Evolutionary conservation across 2,113 vertebrate species (phyloP), one percentile per base, ranked within the genome.

Genomic region (Scomber japonicus): DNA sequence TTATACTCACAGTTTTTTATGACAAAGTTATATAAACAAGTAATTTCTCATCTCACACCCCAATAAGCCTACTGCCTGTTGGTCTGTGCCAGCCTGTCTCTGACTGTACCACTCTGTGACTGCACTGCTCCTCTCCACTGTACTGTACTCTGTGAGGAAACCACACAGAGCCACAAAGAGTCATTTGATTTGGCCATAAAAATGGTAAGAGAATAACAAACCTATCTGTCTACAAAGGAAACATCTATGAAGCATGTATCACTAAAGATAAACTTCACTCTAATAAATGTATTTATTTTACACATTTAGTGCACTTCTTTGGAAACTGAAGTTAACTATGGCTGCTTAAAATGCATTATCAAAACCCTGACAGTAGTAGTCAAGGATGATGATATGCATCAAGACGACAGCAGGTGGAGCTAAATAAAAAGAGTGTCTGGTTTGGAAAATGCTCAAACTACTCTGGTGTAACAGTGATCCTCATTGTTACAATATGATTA

Each of bases 341-440:
- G 48, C 30, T 13, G 6, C n/a, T 15, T 35, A 7, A 21, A 13
- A 62, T 35, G 16, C 44, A 6, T 61, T 75, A 27, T 48, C 14
- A 21, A 12, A 5, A 46, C 10, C 19, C 56, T 11, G 55, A 9
- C 5, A 30, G 21, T 11, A 31, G 16, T 12, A 54, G 53, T 62
- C 6, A 35, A 31, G 19, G 78, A 15, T 11, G 17, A 21, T 12
- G 57, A 27, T 54, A 53, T 84, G 30, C 69, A 59, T 65, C 15
- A 10, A 72, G 16, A 65, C 55, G 75, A 88, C 91, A 91, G 82
- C 81, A 93, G 90, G 75, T 90, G 93, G 91, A 51, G 86, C 84
- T 81, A 85, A 57, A 80, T 70, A 14, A 79, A 82, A 55, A 81
- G 16, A 24, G 19, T 1, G 21, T 44, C 12, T 45, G 19, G 17